These are phyloP conservation scores for Stenurella melanura DNA, from an alignment of 2,888 invertebrate species.

Conservation along the genomic window DNA sequence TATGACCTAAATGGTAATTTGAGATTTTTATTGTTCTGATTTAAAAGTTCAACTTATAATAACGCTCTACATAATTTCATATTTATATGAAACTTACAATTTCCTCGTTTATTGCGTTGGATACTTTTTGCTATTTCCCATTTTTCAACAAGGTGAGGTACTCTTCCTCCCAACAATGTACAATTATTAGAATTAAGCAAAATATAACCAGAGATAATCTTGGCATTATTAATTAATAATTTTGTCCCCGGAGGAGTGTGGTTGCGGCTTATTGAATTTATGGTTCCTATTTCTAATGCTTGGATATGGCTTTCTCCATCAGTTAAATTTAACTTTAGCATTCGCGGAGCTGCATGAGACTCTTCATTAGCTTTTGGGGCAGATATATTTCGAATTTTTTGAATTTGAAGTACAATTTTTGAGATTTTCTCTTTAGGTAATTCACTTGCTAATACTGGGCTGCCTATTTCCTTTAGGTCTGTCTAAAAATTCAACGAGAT, in stretches of 20 bases:
- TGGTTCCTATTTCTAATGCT: constrained; percentile 85
- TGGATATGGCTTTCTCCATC: constrained; percentile 88
- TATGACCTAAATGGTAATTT: no score
- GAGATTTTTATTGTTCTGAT: no score
- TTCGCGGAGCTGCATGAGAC: constrained; percentile 86
- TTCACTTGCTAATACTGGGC: constrained; percentile 82
- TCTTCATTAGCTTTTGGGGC: constrained; percentile 95
- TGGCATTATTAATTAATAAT: constrained; percentile 80
- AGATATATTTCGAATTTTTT: constrained; percentile 90
- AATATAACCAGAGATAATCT: constrained; percentile 79
- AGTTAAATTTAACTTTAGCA: constrained; percentile 88
- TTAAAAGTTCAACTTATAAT: no score
- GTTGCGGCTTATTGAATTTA: constrained; percentile 80
- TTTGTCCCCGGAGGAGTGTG: constrained; percentile 92
- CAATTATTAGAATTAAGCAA: constrained; percentile 82
- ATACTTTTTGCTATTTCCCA: constrained; percentile 83
- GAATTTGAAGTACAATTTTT: constrained; percentile 87
- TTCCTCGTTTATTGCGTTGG: constrained; percentile 58
- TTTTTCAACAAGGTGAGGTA: constrained; percentile 87
- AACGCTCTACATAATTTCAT: no score
- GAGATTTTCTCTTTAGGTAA: constrained; percentile 77
- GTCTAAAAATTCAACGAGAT: constrained; percentile 74
- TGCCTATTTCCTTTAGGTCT: constrained; percentile 89
- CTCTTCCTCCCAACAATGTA: constrained; percentile 88
- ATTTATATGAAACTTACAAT: constrained; percentile 53